Conservation (phyloP, 2,113 vertebrate genomes). For the Chlamydotis undulata region DNA sequence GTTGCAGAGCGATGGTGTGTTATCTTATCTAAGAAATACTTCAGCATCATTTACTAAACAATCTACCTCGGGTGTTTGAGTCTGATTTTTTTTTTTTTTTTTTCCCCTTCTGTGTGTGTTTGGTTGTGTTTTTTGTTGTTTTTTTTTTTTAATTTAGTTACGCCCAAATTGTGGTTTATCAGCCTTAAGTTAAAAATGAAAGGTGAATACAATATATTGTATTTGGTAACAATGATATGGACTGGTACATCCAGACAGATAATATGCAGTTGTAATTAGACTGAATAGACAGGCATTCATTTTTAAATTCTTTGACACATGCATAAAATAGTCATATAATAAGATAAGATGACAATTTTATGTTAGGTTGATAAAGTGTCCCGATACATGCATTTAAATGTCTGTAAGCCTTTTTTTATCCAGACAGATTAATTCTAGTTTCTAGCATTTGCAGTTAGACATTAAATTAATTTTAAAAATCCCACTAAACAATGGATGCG, state of each 20-base stretch:
- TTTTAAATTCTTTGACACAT: slow-evolving; percentile 86
- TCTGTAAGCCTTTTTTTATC: slow-evolving; percentile 79
- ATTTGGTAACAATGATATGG: slow-evolving; percentile 81
- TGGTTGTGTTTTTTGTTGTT: background rate
- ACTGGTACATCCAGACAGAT: slow-evolving; percentile 80
- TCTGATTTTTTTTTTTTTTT: background rate
- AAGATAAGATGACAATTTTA: slow-evolving; percentile 86
- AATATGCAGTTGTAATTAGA: slow-evolving; percentile 83
- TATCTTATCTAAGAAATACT: slow-evolving; percentile 48
- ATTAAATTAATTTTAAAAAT: slow-evolving; percentile 81
- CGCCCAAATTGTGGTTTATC: slow-evolving; percentile 71
- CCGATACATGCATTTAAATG: slow-evolving; percentile 85
- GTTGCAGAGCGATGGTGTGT: background rate
- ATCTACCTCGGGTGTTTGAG: slow-evolving; percentile 33
- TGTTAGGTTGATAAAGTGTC: slow-evolving; percentile 86
- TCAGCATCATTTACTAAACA: slow-evolving; percentile 31
- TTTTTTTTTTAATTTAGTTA: slow-evolving; percentile 5
- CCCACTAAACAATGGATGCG: slow-evolving; percentile 72
- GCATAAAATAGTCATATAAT: slow-evolving; percentile 88
- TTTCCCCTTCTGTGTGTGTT: background rate
- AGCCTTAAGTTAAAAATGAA: slow-evolving; percentile 74
- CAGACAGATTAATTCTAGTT: slow-evolving; percentile 84
- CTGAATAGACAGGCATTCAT: slow-evolving; percentile 83
- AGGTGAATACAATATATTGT: slow-evolving; percentile 78
- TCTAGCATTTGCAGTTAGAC: slow-evolving; percentile 81